Percentiles rank a stretch among this genome's conserved stretches.
These are phyloP conservation scores for Nemotelus nigrinus DNA, from an alignment of 2,888 invertebrate genomes.

Conservation along the genomic window DNA sequence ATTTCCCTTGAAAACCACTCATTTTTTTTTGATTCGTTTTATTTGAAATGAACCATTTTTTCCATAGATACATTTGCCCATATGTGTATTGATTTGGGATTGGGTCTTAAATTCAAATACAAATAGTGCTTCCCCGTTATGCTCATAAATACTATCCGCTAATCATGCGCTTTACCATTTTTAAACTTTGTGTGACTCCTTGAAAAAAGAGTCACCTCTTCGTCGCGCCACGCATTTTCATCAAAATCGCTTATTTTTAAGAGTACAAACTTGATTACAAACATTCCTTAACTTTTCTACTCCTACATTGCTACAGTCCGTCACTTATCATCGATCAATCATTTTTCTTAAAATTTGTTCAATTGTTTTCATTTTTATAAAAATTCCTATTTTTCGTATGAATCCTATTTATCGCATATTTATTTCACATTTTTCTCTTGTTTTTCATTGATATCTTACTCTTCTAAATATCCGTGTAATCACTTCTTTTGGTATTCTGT, in stretches of 20 bases:
- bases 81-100: slow-evolving; percentile 2
- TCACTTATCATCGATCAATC: slow-evolving; percentile 20
- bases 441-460: slow-evolving; percentile 41
- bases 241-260: slow-evolving; percentile 3
- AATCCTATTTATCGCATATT: slow-evolving; percentile 30
- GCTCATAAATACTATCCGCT: not conserved
- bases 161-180: not conserved
- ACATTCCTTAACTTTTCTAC: slow-evolving; percentile 28
- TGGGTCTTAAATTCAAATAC: slow-evolving; percentile 22
- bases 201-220: not conserved
- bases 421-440: slow-evolving; percentile 27
- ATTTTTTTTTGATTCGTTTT: slow-evolving; percentile 14
- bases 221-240: not conserved
- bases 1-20: too few species aligned
- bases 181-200: not conserved
- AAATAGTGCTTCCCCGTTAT: slow-evolving; percentile 6
- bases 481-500: slow-evolving; percentile 30
- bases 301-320: slow-evolving; percentile 17
- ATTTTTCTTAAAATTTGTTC: slow-evolving; percentile 30
- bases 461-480: slow-evolving; percentile 34
- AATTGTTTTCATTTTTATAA: slow-evolving; percentile 39
- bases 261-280: slow-evolving; percentile 17
- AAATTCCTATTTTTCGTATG: slow-evolving; percentile 39
- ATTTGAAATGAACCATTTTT: slow-evolving; percentile 32
- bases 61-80: slow-evolving; percentile 38